Evolutionary conservation across 1,140 invertebrate species (phyloP), one percentile per base, ranked within the genome.

Genomic region (Bombyx mandarina): DNA sequence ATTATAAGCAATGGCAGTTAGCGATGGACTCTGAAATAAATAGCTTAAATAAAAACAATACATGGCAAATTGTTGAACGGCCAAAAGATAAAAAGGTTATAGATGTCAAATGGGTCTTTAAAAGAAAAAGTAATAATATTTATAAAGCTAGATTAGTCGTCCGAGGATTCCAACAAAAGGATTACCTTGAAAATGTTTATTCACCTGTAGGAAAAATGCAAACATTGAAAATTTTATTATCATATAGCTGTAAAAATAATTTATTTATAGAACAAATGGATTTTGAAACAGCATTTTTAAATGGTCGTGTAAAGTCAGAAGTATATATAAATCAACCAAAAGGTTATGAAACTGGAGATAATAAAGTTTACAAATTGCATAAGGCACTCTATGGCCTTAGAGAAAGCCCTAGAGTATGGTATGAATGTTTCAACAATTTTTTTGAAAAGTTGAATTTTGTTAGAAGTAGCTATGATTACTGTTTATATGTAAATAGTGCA

Each of bases 191-290:
- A 54, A 66, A 79, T 65, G 56, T 53, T 54, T 75, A 76, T 50
- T 71, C 73, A 22, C 70, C 70, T 9, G 73, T 79, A 47, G 64
- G 43, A 51, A 63, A 65, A 63, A 67, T 70, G 61, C 62, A 35
- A 43, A 71, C 65, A 7, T 52, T 67, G 9, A 71, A 79, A 65
- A 43, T 66, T 22, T 59, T 77, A 60, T 60, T 75, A 8, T 66
- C 67, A 42, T 70, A 76, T 56, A 59, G 65, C 66, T 73, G 67
- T 64, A 45, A 71, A 65, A 63, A 62, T 62, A 62, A 58, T 49
- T 68, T 63, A 45, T 45, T 63, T 18, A 65, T 83, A 44, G 52
- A 60, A 9, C 76, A 86, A 57, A 73, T 86, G 63, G 84, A 88
- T 73, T 73, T 88, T 9, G 65, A 73, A 57, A 77, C 66, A 65